phyloP scores from a whole-genome alignment of 2,797 vertebrate species.

The Sebastes itinus region DNA sequence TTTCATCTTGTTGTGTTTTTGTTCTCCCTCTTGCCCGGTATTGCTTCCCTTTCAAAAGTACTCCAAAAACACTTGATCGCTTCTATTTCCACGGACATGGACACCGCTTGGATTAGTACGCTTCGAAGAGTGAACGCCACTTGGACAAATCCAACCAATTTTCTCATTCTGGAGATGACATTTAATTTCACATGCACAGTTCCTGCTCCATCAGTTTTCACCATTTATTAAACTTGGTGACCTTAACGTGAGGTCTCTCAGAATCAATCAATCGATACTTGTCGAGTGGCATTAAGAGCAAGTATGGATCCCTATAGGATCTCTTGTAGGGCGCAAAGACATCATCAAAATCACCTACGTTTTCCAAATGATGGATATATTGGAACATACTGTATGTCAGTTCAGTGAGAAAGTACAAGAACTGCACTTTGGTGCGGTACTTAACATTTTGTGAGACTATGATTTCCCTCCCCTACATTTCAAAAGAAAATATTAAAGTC shows the following conservation, averaged over 20 bases:
- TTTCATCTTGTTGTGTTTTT: slow-evolving; percentile 46
- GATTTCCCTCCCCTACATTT: neutral
- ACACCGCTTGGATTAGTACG: slow-evolving; percentile 63
- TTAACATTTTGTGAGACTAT: neutral
- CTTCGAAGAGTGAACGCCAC: slow-evolving; percentile 66
- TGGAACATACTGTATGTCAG: neutral
- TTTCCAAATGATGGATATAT: neutral
- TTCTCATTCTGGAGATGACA: slow-evolving; percentile 72
- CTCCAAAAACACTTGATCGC: slow-evolving; percentile 67
- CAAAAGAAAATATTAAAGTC: neutral
- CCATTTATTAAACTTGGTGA: slow-evolving; percentile 68
- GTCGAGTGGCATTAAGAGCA: neutral
- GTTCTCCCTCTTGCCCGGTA: slow-evolving; percentile 1
- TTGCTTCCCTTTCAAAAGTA: slow-evolving; percentile 54
- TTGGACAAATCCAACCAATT: slow-evolving; percentile 70
- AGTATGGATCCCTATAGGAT: neutral
- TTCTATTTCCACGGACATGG: slow-evolving; percentile 67
- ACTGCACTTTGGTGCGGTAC: neutral
- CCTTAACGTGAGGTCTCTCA: slow-evolving; percentile 35
- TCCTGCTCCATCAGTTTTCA: slow-evolving; percentile 47
- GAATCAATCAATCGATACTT: slow-evolving; percentile 22
- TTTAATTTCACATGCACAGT: slow-evolving; percentile 72
- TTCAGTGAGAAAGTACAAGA: neutral
- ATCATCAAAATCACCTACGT: neutral
- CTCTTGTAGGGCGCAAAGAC: neutral